A percentile compares a stretch with the other conserved stretches of the same genome.
These are phyloP conservation scores for Philopedon plagiatum DNA, from an alignment of 2,888 invertebrate genomes.

Conservation along the genomic window DNA sequence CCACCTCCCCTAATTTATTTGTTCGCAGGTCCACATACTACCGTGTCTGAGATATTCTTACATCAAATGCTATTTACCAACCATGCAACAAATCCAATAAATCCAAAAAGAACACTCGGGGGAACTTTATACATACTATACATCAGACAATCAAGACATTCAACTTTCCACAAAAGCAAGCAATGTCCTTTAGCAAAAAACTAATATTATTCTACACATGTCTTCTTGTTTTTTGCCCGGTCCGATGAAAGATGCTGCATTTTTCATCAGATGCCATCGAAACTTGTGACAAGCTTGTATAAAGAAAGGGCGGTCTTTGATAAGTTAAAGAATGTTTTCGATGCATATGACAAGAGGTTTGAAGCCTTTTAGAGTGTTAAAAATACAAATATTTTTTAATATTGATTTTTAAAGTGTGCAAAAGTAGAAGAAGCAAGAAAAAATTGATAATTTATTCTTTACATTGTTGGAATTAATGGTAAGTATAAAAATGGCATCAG, in stretches of 20 bases:
- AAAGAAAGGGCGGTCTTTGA: constrained; percentile 18
- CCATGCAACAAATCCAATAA: background rate
- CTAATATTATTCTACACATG: constrained; percentile 30
- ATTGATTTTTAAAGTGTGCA: background rate
- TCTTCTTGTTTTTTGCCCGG: constrained; percentile 6
- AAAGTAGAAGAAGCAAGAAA: background rate
- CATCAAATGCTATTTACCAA: too few relatives aligned
- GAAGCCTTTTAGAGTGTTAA: background rate
- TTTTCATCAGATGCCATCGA: constrained; percentile 25
- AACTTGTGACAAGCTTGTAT: constrained; percentile 25
- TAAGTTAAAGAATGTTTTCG: constrained; percentile 19
- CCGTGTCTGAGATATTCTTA: too few relatives aligned
- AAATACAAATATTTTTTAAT: background rate
- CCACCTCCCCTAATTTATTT: too few relatives aligned
- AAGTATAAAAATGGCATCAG: too few relatives aligned
- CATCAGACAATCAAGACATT: constrained; percentile 23
- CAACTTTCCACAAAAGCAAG: constrained; percentile 21
- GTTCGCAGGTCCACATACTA: too few relatives aligned
- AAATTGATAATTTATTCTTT: too few relatives aligned
- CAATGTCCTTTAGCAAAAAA: constrained; percentile 16
- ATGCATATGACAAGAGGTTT: constrained; percentile 14
- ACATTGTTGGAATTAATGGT: too few relatives aligned
- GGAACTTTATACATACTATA: background rate
- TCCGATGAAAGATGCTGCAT: constrained; percentile 24
- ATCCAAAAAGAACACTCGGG: background rate